phyloP scores from a whole-genome alignment of 2,888 invertebrate species.

The Callyntrura guangdongensis region DNA sequence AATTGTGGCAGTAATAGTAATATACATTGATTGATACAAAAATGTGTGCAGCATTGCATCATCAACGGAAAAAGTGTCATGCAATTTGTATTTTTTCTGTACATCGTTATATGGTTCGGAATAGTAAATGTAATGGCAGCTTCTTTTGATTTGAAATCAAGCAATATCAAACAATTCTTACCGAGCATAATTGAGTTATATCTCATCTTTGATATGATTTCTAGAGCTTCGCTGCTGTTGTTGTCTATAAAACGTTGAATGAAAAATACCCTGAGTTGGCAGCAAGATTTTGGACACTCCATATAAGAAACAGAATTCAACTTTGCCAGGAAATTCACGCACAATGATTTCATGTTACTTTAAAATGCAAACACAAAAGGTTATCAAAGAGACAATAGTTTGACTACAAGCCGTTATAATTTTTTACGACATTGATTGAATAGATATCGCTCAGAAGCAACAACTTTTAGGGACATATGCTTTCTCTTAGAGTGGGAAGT shows the following conservation, averaged over 20 bases:
- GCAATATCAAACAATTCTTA: no score
- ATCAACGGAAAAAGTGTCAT: not conserved
- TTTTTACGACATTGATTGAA: not conserved
- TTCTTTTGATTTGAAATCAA: slow-evolving; percentile 26
- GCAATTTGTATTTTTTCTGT: not conserved
- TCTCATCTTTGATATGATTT: not conserved
- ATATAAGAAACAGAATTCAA: slow-evolving; percentile 27
- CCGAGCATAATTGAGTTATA: not conserved
- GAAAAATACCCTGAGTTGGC: slow-evolving; percentile 53
- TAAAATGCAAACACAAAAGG: not conserved
- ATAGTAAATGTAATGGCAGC: not conserved
- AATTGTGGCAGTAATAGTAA: no score
- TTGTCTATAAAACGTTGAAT: slow-evolving; percentile 53
- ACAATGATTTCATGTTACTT: not conserved
- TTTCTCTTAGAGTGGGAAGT: slow-evolving; percentile 62
- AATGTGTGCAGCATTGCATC: no score
- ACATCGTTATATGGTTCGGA: not conserved
- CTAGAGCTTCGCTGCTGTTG: slow-evolving; percentile 91
- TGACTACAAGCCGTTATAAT: no score
- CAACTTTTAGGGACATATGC: slow-evolving; percentile 66
- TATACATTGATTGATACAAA: no score
- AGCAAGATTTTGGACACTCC: slow-evolving; percentile 31
- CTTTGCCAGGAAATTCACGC: slow-evolving; percentile 8
- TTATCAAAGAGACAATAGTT: no score
- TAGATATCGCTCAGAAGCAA: slow-evolving; percentile 61